Evolutionary conservation across 2,113 vertebrate genomes (phyloP).

Genomic region (Ariopsis seemanni): DNA sequence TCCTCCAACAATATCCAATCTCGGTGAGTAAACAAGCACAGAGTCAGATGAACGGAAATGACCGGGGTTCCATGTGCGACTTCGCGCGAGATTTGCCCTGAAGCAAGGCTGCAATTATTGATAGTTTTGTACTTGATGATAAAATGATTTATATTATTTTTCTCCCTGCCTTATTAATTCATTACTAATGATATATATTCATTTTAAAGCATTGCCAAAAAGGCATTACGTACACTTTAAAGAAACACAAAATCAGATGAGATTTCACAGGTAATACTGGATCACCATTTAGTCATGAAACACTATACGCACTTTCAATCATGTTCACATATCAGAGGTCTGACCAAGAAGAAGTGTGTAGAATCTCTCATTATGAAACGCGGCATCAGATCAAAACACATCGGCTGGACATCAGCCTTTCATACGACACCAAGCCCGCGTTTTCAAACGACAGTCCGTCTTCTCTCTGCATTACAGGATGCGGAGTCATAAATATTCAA

Average conservation of each 20-base stretch:
- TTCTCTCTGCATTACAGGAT: not conserved
- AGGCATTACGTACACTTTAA: not conserved
- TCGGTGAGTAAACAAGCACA: too few species aligned
- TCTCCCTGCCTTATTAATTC: too few species aligned
- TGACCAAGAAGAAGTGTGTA: not conserved
- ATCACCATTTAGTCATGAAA: not conserved
- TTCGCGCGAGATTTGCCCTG: too few species aligned
- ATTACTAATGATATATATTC: too few species aligned
- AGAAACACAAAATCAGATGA: not conserved
- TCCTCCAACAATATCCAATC: too few species aligned
- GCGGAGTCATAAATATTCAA: not conserved
- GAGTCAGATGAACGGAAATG: too few species aligned
- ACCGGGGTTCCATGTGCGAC: too few species aligned
- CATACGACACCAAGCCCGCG: not conserved
- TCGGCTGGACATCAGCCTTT: not conserved
- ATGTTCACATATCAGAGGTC: not conserved
- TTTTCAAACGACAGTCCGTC: not conserved
- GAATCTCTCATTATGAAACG: not conserved
- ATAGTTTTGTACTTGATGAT: too few species aligned
- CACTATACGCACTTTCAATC: not conserved
- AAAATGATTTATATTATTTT: too few species aligned
- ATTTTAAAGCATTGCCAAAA: too few species aligned
- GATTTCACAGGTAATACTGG: not conserved
- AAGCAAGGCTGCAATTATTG: too few species aligned
- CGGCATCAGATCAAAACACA: not conserved